Evolutionary conservation across 2,113 vertebrate genomes (phyloP).

Genomic region (Salvelinus alpinus): DNA sequence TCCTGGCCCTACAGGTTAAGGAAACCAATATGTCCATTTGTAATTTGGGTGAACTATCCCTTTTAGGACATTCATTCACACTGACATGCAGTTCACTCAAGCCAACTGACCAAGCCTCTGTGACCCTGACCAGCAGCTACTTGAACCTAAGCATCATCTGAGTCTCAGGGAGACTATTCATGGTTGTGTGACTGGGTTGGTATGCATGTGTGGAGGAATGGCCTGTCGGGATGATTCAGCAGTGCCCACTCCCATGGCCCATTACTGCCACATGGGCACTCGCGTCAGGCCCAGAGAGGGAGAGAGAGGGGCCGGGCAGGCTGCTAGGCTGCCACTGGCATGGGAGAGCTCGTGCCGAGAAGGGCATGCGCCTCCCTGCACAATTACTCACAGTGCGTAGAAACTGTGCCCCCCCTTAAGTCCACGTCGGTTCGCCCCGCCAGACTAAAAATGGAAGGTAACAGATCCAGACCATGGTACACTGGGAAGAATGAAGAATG

Average conservation of each 20-base stretch:
- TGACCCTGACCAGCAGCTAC: neutral
- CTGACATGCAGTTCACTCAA: neutral
- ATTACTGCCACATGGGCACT: slow-evolving; percentile 56
- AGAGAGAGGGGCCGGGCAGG: slow-evolving; percentile 5
- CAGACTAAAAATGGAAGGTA: slow-evolving; percentile 65
- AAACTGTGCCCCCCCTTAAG: slow-evolving; percentile 51
- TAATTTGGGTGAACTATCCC: too few relatives aligned
- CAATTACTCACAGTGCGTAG: slow-evolving; percentile 65
- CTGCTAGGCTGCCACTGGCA: slow-evolving; percentile 56
- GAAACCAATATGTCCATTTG: too few relatives aligned
- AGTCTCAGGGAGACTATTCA: slow-evolving; percentile 16
- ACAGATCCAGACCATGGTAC: slow-evolving; percentile 38
- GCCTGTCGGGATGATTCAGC: slow-evolving; percentile 57
- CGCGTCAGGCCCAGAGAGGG: slow-evolving; percentile 31
- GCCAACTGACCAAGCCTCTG: slow-evolving; percentile 14
- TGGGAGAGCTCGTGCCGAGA: slow-evolving; percentile 63
- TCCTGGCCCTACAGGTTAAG: too few relatives aligned
- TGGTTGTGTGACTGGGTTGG: slow-evolving; percentile 15
- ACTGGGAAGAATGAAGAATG: slow-evolving; percentile 41
- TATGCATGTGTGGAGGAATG: slow-evolving; percentile 28
- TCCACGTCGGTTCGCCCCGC: slow-evolving; percentile 56
- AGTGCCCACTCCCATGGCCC: slow-evolving; percentile 33
- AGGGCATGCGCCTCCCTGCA: slow-evolving; percentile 66
- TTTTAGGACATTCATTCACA: too few relatives aligned
- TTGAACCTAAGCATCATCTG: slow-evolving; percentile 12